Evolutionary conservation across 2,797 vertebrate species (phyloP), one percentile per base, ranked within the genome.

Genomic region (Molothrus aeneus): DNA sequence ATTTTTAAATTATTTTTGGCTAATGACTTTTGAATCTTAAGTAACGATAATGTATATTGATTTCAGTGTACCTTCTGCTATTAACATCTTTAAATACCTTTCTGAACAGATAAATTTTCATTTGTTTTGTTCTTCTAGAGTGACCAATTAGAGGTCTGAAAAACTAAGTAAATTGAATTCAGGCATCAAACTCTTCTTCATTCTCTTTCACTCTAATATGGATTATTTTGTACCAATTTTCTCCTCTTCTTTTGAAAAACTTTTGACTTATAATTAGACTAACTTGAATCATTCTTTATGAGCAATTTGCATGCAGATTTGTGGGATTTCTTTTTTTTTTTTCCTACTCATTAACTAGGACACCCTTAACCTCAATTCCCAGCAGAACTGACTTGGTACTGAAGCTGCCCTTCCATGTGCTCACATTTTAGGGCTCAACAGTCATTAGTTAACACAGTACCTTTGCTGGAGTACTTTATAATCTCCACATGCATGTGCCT

Each of bases 251-350:
- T 92, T 90, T 70, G 51, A 72, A 86, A 45, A 83, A 82, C 19
- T 91, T 92, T 69, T 78, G 42, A 19, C 38, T 91, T 91, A 85
- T 91, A 91, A 88, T 94, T 93, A 92, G 59, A 60, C 50, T 84
- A 93, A 87, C 43, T 83, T 84, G 47, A 92, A 56, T 91, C 32
- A 90, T 87, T 88, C 34, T 90, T 92, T 86, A 86, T 42, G 29
- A 92, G n/a, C 60, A 78, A 91, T 92, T 91, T 86, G 40, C 43
- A 80, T 87, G 57, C 17, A 50, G 17, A 45, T 83, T 93, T 78
- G 24, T 78, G 28, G 13, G 56, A 28, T 45, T 53, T 31, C 51
- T 53, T 53, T 9, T 66, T 42, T 66, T 42, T 70, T 70, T 57
- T 36, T 13, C 3, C 28, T 72, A 6, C 54, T 93, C 73, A 38